Evolutionary conservation across 2,113 vertebrate species (phyloP).

Genomic region (Montifringilla adamsi): DNA sequence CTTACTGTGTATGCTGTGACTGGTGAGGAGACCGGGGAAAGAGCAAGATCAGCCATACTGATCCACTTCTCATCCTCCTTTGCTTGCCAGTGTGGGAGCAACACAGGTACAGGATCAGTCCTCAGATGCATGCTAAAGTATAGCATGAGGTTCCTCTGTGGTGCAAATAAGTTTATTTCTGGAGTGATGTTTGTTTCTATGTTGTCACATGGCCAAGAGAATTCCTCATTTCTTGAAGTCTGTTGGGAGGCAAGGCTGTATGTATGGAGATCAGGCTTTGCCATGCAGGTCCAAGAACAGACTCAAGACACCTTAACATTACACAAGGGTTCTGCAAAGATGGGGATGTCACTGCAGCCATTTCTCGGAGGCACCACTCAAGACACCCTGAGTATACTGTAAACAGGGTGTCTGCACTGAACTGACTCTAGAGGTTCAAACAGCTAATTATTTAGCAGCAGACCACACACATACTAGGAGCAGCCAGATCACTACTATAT

Average conservation of each 20-base stretch:
- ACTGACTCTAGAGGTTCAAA: not conserved
- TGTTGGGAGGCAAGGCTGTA: not conserved
- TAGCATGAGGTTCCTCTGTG: not conserved
- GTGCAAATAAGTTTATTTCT: not conserved
- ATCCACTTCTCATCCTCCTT: not conserved
- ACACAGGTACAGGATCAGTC: not conserved
- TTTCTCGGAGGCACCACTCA: not conserved
- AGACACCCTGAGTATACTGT: not conserved
- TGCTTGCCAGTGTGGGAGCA: not conserved
- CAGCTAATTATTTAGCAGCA: not conserved
- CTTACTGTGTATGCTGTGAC: not conserved
- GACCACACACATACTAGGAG: not conserved
- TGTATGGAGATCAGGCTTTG: not conserved
- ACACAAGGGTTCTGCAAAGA: not conserved
- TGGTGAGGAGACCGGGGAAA: not conserved
- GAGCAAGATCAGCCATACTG: not conserved
- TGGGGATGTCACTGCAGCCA: not conserved
- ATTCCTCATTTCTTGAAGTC: not conserved
- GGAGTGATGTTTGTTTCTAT: not conserved
- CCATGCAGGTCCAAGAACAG: not conserved
- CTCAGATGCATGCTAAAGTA: not conserved
- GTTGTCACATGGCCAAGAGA: not conserved
- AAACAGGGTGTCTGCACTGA: accelerated
- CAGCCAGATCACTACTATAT: not conserved
- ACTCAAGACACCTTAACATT: not conserved